A percentile compares a stretch with the other conserved stretches of the same genome.
Conservation (phyloP, 1,140 invertebrate genomes). For the Gerris buenoi region DNA sequence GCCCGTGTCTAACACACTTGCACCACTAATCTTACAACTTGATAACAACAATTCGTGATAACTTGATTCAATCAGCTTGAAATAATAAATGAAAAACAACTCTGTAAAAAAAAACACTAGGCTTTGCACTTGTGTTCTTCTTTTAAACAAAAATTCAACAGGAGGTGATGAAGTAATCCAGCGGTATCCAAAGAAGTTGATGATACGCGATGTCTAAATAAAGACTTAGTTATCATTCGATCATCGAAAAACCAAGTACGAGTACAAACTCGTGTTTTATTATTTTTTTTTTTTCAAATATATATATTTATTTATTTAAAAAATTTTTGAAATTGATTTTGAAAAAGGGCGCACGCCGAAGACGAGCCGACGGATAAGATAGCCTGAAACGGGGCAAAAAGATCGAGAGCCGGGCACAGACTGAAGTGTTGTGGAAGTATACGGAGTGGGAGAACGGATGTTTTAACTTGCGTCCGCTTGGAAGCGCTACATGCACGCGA, state of each 20-base stretch:
- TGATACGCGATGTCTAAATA: too few relatives aligned
- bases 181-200: neutral
- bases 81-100: too few relatives aligned
- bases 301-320: too few relatives aligned
- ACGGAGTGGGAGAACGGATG: neutral
- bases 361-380: neutral
- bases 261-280: too few relatives aligned
- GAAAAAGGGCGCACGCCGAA: neutral
- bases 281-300: too few relatives aligned
- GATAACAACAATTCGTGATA: too few relatives aligned
- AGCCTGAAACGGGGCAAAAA: neutral
- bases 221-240: too few relatives aligned
- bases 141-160: neutral
- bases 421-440: neutral
- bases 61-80: too few relatives aligned
- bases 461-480: neutral
- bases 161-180: neutral
- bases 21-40: neutral
- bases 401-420: neutral
- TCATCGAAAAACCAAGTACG: too few relatives aligned
- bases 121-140: neutral
- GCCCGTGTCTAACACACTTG: neutral
- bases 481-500: neutral
- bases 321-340: too few relatives aligned
- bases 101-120: too few relatives aligned